phyloP scores from a whole-genome alignment of 2,888 invertebrate species.

The Monoplex corrugatus region DNA sequence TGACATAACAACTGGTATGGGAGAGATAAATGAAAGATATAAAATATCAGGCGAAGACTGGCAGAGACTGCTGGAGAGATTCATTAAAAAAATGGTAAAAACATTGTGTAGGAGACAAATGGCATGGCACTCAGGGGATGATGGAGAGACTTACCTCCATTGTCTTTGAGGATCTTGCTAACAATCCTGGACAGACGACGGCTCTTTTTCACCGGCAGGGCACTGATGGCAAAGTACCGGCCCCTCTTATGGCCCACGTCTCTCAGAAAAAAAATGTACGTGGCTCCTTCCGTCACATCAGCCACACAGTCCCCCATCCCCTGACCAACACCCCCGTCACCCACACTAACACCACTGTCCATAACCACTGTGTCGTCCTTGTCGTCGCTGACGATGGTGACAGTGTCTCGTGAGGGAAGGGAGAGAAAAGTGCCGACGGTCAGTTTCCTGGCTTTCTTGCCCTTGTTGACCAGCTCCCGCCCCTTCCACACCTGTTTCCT shows the following conservation, averaged over 20 bases:
- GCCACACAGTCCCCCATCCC: constrained; percentile 30
- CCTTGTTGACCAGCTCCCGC: constrained; percentile 44
- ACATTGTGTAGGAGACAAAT: neutral
- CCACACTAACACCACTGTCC: constrained; percentile 32
- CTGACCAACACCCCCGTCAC: neutral
- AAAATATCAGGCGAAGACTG: no score
- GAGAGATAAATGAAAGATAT: neutral
- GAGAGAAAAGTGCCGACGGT: constrained; percentile 36
- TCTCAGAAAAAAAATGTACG: constrained; percentile 52
- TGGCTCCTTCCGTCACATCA: constrained; percentile 42
- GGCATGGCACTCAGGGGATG: neutral
- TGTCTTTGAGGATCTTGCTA: constrained; percentile 35
- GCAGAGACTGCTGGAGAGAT: no score
- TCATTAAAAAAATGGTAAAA: no score
- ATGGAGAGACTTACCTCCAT: constrained; percentile 12
- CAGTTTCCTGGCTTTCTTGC: constrained; percentile 36
- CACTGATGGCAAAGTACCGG: constrained; percentile 48
- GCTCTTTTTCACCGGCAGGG: constrained; percentile 51
- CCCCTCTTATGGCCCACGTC: constrained; percentile 45
- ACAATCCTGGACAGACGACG: constrained; percentile 9
- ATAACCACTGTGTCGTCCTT: neutral
- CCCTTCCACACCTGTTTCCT: constrained; percentile 53
- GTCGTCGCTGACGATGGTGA: neutral
- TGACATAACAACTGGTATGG: neutral
- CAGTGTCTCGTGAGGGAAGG: neutral